A percentile compares a stretch with the other conserved stretches of the same genome.
phyloP scores from a whole-genome alignment of 2,113 vertebrate species.

The Eulemur macaco region DNA sequence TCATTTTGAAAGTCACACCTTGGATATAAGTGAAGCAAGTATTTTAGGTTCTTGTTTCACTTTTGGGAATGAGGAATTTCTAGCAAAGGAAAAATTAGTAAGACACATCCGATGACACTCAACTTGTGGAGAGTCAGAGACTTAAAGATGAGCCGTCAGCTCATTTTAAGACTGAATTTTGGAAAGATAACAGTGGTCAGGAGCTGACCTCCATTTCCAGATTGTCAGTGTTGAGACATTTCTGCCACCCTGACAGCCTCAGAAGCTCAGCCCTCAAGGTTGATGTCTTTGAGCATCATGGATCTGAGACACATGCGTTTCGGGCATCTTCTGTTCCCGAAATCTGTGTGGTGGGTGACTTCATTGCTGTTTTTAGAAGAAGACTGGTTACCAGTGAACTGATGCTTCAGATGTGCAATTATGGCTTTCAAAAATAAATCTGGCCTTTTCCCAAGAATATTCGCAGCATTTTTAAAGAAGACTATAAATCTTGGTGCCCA shows the following conservation, averaged over 20 bases:
- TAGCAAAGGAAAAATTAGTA: neutral
- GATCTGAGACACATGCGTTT: neutral
- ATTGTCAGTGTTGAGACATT: accelerated
- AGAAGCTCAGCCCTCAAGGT: neutral
- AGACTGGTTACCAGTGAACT: neutral
- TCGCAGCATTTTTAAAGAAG: constrained; percentile 40
- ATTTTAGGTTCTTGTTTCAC: neutral
- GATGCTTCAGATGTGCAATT: neutral
- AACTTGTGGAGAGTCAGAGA: neutral
- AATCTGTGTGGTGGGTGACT: neutral
- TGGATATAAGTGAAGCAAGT: neutral
- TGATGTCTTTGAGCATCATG: neutral
- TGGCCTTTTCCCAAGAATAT: constrained; percentile 3
- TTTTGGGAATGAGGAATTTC: neutral
- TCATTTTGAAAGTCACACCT: neutral
- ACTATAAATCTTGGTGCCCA: constrained; percentile 49
- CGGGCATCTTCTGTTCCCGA: neutral
- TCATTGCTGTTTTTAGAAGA: constrained; percentile 28
- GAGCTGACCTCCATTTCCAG: neutral
- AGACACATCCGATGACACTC: neutral
- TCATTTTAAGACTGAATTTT: neutral
- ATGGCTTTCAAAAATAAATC: constrained; percentile 50
- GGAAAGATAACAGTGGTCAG: neutral
- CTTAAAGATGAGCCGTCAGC: neutral
- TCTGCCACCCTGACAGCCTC: neutral